Evolutionary conservation across 1,140 invertebrate species (phyloP), one percentile per base, ranked within the genome.

Genomic region (Epicauta chinensis): DNA sequence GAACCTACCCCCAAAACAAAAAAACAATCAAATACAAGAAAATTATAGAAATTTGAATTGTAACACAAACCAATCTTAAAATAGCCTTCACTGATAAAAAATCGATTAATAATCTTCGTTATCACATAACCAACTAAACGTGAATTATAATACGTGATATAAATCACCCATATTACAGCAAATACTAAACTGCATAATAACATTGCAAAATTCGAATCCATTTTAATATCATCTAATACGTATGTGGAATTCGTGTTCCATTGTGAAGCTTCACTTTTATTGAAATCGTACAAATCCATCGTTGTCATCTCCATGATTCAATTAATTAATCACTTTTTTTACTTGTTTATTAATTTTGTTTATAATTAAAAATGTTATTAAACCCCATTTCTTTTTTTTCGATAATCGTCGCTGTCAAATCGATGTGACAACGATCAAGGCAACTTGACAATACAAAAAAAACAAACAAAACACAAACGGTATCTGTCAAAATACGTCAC

Each of bases 141-240:
- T 16, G 93, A 96, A 72, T 96, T 95, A 74, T 97, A 97, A 73
- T 93, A 97, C 9, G 90, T 88, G 61, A 95, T 89, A 73, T 97
- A 97, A 56, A 93, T 85, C 29, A 94, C 83, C 93, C 93, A 97
- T 16, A 79, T 76, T 61, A 92, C 86, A 11, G 85, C 85, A 49
- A 83, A 83, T 45, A 87, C 76, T 13, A 94, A 76, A 34, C 89
- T 91, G 60, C 86, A 82, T 10, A 94, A 77, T 52, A 94, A 75
- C 75, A 76, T 72, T 49, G 82, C 79, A 72, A 93, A 90, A 66
- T 87, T 89, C 58, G 84, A 83, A 71, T 92, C 86, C 78, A 89
- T 86, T 67, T 83, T 83, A 61, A 89, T 77, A 63, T 89, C 80
- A 54, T 83, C 78, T 49, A 86, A 72, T 55, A 80, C 78, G 29